Percentiles rank a stretch among this genome's conserved stretches.
These are phyloP conservation scores for Tenebrio molitor DNA, from an alignment of 1,140 invertebrate species.

Conservation along the genomic window DNA sequence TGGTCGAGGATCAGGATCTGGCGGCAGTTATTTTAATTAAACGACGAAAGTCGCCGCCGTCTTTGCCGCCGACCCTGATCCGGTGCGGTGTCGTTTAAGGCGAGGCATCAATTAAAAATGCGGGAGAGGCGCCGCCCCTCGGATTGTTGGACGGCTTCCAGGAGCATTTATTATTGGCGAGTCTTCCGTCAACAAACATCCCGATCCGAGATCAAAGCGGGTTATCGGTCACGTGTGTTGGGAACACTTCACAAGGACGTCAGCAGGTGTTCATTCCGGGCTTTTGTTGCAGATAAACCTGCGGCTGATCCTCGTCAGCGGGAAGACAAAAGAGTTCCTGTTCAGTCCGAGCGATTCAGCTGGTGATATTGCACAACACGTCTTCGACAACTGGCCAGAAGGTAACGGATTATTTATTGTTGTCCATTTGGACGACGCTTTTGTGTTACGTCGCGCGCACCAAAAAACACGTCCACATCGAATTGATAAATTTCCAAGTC, in stretches of 20 bases:
- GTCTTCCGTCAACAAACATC: neutral
- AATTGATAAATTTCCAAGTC: neutral
- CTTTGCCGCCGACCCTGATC: too few relatives aligned
- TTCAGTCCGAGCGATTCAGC: constrained; percentile 97
- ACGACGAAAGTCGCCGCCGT: too few relatives aligned
- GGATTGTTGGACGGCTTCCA: too few relatives aligned
- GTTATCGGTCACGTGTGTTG: constrained; percentile 13
- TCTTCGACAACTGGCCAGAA: constrained; percentile 99
- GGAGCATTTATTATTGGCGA: neutral
- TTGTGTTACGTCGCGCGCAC: neutral
- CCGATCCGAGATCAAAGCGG: neutral
- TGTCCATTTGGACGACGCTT: neutral
- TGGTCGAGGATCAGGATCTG: too few relatives aligned
- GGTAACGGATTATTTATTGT: constrained; percentile 70
- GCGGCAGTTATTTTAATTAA: too few relatives aligned
- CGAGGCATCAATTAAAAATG: too few relatives aligned
- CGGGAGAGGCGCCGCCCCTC: too few relatives aligned
- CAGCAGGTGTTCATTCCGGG: constrained; percentile 23
- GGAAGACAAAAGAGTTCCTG: constrained; percentile 98
- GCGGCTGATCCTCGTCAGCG: constrained; percentile 96
- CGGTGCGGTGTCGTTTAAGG: too few relatives aligned
- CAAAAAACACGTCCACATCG: neutral
- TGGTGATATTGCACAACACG: constrained; percentile 97
- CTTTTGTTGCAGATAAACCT: constrained; percentile 91
- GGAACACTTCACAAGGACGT: constrained; percentile 5